Evolutionary conservation across 2,113 vertebrate species (phyloP).

Genomic region (Chaetodon trifascialis): DNA sequence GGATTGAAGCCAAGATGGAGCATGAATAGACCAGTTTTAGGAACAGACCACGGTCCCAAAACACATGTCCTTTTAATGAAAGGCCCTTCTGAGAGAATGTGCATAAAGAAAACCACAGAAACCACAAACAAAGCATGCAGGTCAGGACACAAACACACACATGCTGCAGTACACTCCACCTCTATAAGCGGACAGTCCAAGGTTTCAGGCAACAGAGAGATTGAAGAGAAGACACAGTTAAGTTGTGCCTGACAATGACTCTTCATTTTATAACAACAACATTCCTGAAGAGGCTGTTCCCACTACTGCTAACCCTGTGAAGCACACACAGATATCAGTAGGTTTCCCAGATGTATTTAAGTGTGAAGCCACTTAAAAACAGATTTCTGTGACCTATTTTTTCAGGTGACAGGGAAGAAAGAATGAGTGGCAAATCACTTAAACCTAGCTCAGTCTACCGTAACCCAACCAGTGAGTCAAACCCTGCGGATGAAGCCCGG

Average conservation of each 20-base stretch:
- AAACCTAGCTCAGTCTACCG: not conserved
- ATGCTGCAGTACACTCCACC: slow-evolving; percentile 4
- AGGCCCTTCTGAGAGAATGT: slow-evolving; percentile 67
- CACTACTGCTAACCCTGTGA: not conserved
- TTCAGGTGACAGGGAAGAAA: slow-evolving; percentile 26
- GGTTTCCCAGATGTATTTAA: slow-evolving; percentile 1
- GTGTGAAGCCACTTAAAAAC: not conserved
- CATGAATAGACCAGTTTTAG: slow-evolving; percentile 25
- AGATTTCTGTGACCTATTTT: slow-evolving; percentile 32
- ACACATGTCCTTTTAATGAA: slow-evolving; percentile 10
- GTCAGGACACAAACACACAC: slow-evolving; percentile 34
- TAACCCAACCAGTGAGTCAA: slow-evolving; percentile 26
- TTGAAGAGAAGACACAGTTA: not conserved
- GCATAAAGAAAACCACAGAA: slow-evolving; percentile 30
- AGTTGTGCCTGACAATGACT: not conserved
- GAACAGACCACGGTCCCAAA: slow-evolving; percentile 18
- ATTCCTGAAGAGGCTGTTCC: not conserved
- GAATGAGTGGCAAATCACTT: slow-evolving; percentile 25
- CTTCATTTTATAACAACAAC: not conserved
- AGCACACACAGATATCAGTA: not conserved
- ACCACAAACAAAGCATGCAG: slow-evolving; percentile 50
- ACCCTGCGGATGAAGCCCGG: slow-evolving; percentile 28
- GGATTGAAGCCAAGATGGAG: slow-evolving; percentile 39
- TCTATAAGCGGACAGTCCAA: not conserved
- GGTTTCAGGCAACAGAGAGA: slow-evolving; percentile 6